These are phyloP conservation scores for Daubentonia madagascariensis DNA, from an alignment of 2,113 vertebrate genomes.

Conservation along the genomic window DNA sequence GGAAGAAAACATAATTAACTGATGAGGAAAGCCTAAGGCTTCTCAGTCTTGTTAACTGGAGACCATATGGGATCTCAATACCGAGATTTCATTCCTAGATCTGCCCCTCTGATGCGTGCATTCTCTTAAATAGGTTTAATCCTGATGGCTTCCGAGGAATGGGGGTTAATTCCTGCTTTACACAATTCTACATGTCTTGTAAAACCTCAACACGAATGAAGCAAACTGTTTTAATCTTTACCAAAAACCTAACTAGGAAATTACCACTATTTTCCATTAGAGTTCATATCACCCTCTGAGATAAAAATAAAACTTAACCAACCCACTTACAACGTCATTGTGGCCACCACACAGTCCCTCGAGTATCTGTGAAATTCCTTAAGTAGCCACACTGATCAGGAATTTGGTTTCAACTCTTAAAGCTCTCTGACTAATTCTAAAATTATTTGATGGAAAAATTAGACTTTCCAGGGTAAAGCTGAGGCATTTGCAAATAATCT, in stretches of 20 bases:
- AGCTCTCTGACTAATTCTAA: slow-evolving; percentile 39
- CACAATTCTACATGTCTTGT: not conserved
- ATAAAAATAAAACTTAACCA: slow-evolving; percentile 63
- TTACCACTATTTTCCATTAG: slow-evolving; percentile 66
- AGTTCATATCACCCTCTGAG: slow-evolving; percentile 4
- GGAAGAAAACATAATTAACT: not conserved
- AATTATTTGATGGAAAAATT: slow-evolving; percentile 45
- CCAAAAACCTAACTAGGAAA: slow-evolving; percentile 54
- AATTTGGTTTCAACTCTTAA: slow-evolving; percentile 54
- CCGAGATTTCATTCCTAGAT: not conserved
- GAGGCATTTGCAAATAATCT: slow-evolving; percentile 35
- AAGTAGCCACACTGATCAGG: slow-evolving; percentile 31
- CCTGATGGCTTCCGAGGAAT: not conserved
- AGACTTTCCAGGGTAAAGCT: slow-evolving; percentile 41
- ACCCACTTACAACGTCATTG: slow-evolving; percentile 45
- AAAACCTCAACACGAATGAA: slow-evolving; percentile 25
- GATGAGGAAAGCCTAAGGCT: not conserved
- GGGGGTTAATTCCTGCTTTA: not conserved
- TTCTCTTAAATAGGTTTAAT: slow-evolving; percentile 12
- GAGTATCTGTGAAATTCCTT: slow-evolving; percentile 53
- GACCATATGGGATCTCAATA: not conserved
- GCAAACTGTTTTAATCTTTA: slow-evolving; percentile 27
- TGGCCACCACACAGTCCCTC: slow-evolving; percentile 22
- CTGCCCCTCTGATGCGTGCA: not conserved
- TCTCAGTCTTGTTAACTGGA: not conserved